A percentile compares a stretch with the other conserved stretches of the same genome.
phyloP scores from a whole-genome alignment of 2,113 vertebrate species.

The Anolis carolinensis region DNA sequence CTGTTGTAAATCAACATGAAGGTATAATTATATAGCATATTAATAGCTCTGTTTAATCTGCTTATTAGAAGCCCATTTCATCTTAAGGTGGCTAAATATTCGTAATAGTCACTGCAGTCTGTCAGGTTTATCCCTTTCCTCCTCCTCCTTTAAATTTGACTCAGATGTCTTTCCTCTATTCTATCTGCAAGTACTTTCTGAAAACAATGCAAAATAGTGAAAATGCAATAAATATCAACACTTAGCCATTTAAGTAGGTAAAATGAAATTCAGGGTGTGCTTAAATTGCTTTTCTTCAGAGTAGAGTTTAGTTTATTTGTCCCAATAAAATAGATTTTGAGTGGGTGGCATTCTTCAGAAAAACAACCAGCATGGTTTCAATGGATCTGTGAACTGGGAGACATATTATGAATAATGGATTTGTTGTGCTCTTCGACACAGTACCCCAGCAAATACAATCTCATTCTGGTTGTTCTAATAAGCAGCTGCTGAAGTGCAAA shows the following conservation, averaged over 20 bases:
- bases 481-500: conserved; percentile 24
- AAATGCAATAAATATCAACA: conserved; percentile 67
- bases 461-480: conserved; percentile 44
- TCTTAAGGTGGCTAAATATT: neutral
- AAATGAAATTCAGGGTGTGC: conserved; percentile 59
- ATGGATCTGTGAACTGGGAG: conserved; percentile 41
- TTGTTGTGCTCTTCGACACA: conserved; percentile 41
- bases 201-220: conserved; percentile 47
- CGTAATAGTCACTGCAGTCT: neutral
- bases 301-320: conserved; percentile 50
- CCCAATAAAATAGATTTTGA: conserved; percentile 62
- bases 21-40: conserved; percentile 29
- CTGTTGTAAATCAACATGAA: conserved; percentile 24
- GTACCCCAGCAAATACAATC: conserved; percentile 51
- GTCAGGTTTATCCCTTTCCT: neutral
- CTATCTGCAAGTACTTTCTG: conserved; percentile 47
- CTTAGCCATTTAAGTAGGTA: conserved; percentile 65
- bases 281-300: conserved; percentile 60
- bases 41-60: conserved; percentile 48
- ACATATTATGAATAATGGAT: conserved; percentile 56
- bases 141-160: conserved; percentile 42
- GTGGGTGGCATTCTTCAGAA: conserved; percentile 48
- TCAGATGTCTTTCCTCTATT: conserved; percentile 42
- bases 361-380: conserved; percentile 28
- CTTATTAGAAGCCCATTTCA: conserved; percentile 16